Conservation (phyloP, 2,113 vertebrate genomes). For the Ammodytes dubius region DNA sequence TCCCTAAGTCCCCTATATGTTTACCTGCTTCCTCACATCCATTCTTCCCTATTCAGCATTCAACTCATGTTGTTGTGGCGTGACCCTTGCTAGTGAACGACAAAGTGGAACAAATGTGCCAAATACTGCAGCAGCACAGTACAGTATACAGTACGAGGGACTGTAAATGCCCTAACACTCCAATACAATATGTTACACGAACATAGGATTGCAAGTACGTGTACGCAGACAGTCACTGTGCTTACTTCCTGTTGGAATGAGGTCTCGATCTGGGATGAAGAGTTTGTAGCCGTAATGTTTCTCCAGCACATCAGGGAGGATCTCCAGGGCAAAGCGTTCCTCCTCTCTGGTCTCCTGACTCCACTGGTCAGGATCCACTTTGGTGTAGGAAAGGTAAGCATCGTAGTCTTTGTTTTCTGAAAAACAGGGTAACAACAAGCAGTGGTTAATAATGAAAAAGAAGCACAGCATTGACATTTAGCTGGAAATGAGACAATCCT, state of each 20-base stretch:
- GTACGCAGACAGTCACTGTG: conserved; percentile 24
- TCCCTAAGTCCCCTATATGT: neutral
- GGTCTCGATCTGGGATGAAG: conserved; percentile 98
- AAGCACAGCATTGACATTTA: neutral
- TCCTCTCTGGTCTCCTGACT: conserved; percentile 97
- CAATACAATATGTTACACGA: neutral
- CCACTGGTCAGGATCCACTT: conserved; percentile 99
- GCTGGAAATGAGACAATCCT: neutral
- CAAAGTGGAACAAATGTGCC: conserved; percentile 14
- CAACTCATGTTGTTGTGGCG: neutral
- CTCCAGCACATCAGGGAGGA: conserved; percentile 98
- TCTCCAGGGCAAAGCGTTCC: conserved; percentile 97
- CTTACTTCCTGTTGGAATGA: conserved; percentile 99
- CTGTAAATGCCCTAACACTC: conserved; percentile 4
- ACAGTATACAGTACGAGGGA: neutral
- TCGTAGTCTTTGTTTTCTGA: conserved; percentile 99
- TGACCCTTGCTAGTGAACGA: conserved; percentile 11
- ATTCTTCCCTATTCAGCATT: neutral
- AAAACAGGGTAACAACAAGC: conserved; percentile 6
- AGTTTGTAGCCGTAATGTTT: conserved; percentile 99
- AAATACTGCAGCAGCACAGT: conserved; percentile 1
- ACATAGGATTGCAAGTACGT: neutral
- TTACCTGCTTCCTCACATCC: neutral
- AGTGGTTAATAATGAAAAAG: neutral
- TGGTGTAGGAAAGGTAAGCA: conserved; percentile 98